A percentile compares a stretch with the other conserved stretches of the same genome.
Conservation (phyloP, 2,113 vertebrate genomes). For the Connochaetes taurinus region DNA sequence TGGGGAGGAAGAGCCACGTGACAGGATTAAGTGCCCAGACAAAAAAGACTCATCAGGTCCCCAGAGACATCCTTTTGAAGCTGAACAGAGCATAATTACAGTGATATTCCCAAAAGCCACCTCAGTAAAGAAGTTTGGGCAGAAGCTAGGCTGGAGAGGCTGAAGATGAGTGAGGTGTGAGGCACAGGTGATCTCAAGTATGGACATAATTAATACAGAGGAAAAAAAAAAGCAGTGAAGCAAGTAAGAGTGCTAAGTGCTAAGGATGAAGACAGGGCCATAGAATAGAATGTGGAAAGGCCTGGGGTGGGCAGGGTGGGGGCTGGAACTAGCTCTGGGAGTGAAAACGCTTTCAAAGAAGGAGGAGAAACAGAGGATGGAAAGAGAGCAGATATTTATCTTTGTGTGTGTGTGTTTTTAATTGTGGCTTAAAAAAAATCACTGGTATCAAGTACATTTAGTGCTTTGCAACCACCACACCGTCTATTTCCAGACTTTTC, state of each 20-base stretch:
- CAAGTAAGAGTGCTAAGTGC: neutral
- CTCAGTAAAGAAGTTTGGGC: neutral
- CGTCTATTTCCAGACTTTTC: neutral
- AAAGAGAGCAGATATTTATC: neutral
- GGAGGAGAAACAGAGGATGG: neutral
- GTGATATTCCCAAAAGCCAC: neutral
- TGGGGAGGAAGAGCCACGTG: neutral
- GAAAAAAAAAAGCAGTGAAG: neutral
- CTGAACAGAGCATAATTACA: neutral
- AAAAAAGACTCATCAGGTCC: neutral
- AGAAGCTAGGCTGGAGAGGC: neutral
- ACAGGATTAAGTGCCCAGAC: neutral
- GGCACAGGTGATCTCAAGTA: neutral
- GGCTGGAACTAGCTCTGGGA: neutral
- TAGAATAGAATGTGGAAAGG: neutral
- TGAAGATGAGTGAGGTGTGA: neutral
- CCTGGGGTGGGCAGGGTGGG: neutral
- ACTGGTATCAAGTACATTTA: neutral
- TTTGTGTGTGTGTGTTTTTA: neutral
- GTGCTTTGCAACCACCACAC: neutral
- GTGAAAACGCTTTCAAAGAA: neutral
- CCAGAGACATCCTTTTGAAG: neutral
- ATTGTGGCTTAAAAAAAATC: neutral
- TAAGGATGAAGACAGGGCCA: neutral
- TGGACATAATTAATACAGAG: neutral